phyloP scores from a whole-genome alignment of 2,888 invertebrate genomes.

The Drosophila pseudotalamancana region DNA sequence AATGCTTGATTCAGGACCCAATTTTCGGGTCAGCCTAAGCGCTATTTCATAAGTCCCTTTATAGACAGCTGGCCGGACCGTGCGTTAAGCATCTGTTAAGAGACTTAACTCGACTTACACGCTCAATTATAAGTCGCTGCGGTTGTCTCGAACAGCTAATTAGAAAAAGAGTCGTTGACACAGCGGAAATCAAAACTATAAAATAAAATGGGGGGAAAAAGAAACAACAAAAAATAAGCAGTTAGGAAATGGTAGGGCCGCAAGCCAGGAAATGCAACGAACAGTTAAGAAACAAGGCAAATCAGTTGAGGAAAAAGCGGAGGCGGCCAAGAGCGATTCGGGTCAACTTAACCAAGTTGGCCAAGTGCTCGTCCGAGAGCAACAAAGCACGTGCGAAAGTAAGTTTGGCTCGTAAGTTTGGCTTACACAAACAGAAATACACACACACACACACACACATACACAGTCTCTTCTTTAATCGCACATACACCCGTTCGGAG shows the following conservation, averaged over 20 bases:
- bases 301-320: slow-evolving; percentile 1
- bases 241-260: slow-evolving; percentile 2
- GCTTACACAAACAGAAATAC: slow-evolving; percentile 19
- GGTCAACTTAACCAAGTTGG: slow-evolving; percentile 34
- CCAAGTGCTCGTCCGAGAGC: slow-evolving; percentile 16
- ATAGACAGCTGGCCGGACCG: slow-evolving; percentile 27
- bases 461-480: too few relatives aligned
- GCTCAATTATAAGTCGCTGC: slow-evolving; percentile 51
- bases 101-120: slow-evolving; percentile 63
- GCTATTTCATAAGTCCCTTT: slow-evolving; percentile 50
- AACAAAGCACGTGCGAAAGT: slow-evolving; percentile 58
- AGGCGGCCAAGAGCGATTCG: slow-evolving; percentile 28
- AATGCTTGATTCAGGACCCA: slow-evolving; percentile 30
- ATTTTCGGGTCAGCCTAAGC: slow-evolving; percentile 59
- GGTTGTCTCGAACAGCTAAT: slow-evolving; percentile 48
- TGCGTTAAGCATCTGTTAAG: slow-evolving; percentile 70
- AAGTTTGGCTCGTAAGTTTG: slow-evolving; percentile 40
- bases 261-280: slow-evolving; percentile 33
- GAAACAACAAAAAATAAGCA: not conserved
- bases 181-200: slow-evolving; percentile 53
- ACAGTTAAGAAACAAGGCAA: slow-evolving; percentile 6
- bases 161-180: slow-evolving; percentile 32
- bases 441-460: slow-evolving; percentile 16
- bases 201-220: slow-evolving; percentile 13
- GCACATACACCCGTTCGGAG: slow-evolving; percentile 36